Evolutionary conservation across 2,113 vertebrate genomes (phyloP), one percentile per base, ranked within the genome.

Genomic region (Lontra canadensis): DNA sequence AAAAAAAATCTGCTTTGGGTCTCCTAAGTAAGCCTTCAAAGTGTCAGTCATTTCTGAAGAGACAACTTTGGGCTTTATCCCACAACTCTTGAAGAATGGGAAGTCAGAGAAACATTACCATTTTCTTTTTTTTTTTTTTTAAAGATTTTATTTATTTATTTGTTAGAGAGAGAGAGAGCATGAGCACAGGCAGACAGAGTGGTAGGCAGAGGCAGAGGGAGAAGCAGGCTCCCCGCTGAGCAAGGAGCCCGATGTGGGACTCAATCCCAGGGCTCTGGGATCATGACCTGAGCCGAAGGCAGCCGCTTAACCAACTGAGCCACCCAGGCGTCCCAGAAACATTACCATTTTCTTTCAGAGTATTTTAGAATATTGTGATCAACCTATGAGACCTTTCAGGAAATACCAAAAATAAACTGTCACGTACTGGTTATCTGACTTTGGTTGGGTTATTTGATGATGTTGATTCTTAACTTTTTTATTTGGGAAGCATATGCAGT

Each of bases 21-120:
- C 59, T 96, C 85, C 36, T n/a, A 52, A 55, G 44, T 87, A 80
- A 88, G 36, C 4, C 57, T 95, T 80, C 81, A 92, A 74, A 96
- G 49, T 29, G 74, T 81, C 84, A 78, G 0, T 90, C 76, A 97
- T 91, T 88, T 96, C 85, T 97, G 63, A 97, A 97, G 71, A 90
- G 85, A 92, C 81, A 88, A 65, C 69, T 92, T 76, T 76, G 23
- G 47, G 42, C 71, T 94, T 92, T 92, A 76, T 93, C 80, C 76
- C 42, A 63, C 76, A 89, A 44, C 44, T 84, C 26, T 11, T 59
- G 63, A 94, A 85, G 42, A 84, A 67, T 25, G 31, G 44, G 71
- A 94, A 65, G 44, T 31, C 34, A 94, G n/a, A 86, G 3, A 73
- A 67, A 80, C 63, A 49, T 61, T 0, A 10, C 31, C 14, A 36